phyloP scores from a whole-genome alignment of 2,888 invertebrate genomes.

The Phymatocera aterrima region DNA sequence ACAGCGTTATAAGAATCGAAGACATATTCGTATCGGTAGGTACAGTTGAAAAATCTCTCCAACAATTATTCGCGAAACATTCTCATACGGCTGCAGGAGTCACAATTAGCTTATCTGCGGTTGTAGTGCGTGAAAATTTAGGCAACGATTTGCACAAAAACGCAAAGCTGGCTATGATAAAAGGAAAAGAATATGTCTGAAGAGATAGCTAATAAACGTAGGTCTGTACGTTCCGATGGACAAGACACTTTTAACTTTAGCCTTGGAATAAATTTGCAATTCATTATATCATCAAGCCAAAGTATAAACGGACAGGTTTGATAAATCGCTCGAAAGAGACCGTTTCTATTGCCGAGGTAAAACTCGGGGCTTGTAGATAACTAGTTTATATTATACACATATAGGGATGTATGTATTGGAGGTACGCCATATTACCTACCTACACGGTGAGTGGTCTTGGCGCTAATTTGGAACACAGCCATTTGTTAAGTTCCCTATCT shows the following conservation, averaged over 20 bases:
- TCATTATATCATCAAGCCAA: constrained; percentile 39
- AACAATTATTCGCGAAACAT: too few relatives aligned
- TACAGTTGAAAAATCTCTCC: too few relatives aligned
- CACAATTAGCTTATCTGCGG: too few relatives aligned
- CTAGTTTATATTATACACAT: neutral
- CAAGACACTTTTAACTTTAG: constrained; percentile 34
- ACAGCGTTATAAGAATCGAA: neutral
- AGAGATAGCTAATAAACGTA: constrained; percentile 9
- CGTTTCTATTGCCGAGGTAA: constrained; percentile 3
- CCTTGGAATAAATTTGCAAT: constrained; percentile 44
- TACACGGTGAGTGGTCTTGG: constrained; percentile 24
- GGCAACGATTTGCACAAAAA: too few relatives aligned
- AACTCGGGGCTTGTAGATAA: neutral
- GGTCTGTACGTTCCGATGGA: neutral
- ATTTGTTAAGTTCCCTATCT: constrained; percentile 45
- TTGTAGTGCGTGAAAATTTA: too few relatives aligned
- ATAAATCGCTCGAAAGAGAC: constrained; percentile 12
- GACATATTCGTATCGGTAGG: too few relatives aligned
- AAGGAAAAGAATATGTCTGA: too few relatives aligned
- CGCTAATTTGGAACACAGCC: constrained; percentile 38
- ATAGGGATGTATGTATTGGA: neutral
- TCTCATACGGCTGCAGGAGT: too few relatives aligned
- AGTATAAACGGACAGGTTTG: constrained; percentile 35
- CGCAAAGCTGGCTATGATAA: too few relatives aligned
- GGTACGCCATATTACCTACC: neutral